phyloP scores from a whole-genome alignment of 2,113 vertebrate species.

The Thomomys bottae region DNA sequence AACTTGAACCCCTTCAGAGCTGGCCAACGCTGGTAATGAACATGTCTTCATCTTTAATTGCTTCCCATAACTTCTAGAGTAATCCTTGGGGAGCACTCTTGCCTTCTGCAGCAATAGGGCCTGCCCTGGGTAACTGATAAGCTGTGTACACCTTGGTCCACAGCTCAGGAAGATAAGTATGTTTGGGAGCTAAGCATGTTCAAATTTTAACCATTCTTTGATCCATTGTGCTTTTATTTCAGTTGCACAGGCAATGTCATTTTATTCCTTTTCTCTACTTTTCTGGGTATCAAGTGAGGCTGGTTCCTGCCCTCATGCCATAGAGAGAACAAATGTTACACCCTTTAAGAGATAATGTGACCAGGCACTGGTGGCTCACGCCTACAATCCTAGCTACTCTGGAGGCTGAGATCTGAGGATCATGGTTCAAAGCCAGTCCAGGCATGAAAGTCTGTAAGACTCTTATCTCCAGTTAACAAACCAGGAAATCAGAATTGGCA shows the following conservation, averaged over 20 bases:
- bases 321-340: background rate
- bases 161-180: background rate
- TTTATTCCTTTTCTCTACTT: conserved; percentile 41
- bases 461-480: too few species aligned
- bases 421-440: too few species aligned
- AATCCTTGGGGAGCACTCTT: background rate
- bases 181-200: background rate
- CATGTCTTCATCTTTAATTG: conserved; percentile 74
- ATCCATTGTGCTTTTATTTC: background rate
- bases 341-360: too few species aligned
- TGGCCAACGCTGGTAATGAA: conserved; percentile 68
- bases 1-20: conserved; percentile 51
- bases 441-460: too few species aligned
- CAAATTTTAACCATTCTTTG: conserved; percentile 10
- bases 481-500: too few species aligned
- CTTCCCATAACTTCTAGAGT: conserved; percentile 70
- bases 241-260: conserved; percentile 1
- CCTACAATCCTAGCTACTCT: too few species aligned
- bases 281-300: background rate
- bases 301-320: background rate
- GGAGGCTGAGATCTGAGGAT: too few species aligned
- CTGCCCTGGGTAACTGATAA: conserved; percentile 42
- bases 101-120: background rate
- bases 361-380: too few species aligned
- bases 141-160: background rate